Percentiles rank a stretch among this genome's conserved stretches.
Evolutionary conservation across 2,888 invertebrate species (phyloP).

Genomic region (Incurvaria masculella): DNA sequence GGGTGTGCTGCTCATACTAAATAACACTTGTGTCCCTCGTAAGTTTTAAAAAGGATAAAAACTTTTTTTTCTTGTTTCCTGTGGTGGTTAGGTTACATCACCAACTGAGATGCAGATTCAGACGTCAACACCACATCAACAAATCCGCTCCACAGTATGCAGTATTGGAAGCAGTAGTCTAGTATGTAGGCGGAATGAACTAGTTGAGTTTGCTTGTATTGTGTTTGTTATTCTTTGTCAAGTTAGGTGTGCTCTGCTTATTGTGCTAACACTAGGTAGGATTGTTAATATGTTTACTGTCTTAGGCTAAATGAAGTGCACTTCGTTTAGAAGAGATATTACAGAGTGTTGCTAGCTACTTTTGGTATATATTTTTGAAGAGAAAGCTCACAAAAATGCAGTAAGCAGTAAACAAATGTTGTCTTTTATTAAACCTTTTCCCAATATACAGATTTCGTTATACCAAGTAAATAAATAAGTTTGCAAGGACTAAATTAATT

Average conservation of each 20-base stretch:
- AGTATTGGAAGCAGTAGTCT: too few relatives aligned
- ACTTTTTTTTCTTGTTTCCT: too few relatives aligned
- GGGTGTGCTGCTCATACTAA: too few relatives aligned
- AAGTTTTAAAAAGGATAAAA: too few relatives aligned
- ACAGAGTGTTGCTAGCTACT: conserved; percentile 33
- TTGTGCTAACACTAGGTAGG: conserved; percentile 20
- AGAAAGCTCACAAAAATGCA: conserved; percentile 29
- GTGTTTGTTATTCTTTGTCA: neutral
- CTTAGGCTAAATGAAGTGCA: conserved; percentile 30
- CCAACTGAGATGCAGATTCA: too few relatives aligned
- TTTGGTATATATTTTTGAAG: conserved; percentile 51
- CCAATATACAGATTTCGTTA: neutral
- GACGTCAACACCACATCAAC: too few relatives aligned
- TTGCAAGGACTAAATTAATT: too few relatives aligned
- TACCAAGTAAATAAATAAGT: neutral
- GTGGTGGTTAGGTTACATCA: too few relatives aligned
- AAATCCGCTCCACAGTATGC: too few relatives aligned
- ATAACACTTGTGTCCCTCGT: too few relatives aligned
- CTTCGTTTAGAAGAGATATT: conserved; percentile 33
- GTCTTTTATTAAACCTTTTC: conserved; percentile 1
- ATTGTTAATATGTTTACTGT: conserved; percentile 25
- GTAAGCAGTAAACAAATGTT: conserved; percentile 5
- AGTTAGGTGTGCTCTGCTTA: conserved; percentile 1
- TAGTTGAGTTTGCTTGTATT: neutral
- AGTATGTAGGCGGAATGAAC: too few relatives aligned